Base-by-base conservation (phyloP, 2,888 invertebrate genomes). In the Hofmannophila pseudospretella region DNA sequence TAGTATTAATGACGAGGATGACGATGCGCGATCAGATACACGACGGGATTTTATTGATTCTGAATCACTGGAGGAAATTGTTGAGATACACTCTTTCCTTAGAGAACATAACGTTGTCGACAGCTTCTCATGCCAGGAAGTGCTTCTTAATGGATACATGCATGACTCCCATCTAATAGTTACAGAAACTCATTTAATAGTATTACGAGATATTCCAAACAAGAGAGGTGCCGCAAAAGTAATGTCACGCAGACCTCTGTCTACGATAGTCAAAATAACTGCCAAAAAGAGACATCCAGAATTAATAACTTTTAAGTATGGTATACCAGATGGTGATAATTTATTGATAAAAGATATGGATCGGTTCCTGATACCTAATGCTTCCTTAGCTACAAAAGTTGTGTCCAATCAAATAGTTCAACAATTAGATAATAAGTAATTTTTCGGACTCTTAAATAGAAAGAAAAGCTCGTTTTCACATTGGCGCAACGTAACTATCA, bases 241-340 rank as follows among this genome's bases (percentile, higher is more conserved):
- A 0, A 93, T 96, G 61, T 95, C 96, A 0, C 91, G 95, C 44
- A 90, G 98, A 37, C 95, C 96, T 0, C 86, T 99, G 36, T 93
- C 96, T 1, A 94, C 95, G 34, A 96, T 99, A 55, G 96, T 98
- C 5, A 97, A 96, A 87, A 99, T 99, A 44, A 99, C 99, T 1
- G 97, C 98, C 7, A 96, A 97, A 71, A 97, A 97, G 72, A 91
- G 94, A 38, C 94, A 96, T 70, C 98, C 98, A 0, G 97, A 99
- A 78, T 87, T 99, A 55, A 97, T 99, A 45, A 99, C 99, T 1
- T 98, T 99, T 74, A 97, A 97, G 72, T 98, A 98, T 71, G 97
- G 98, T 3, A 89, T 92, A 38, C 93, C 93, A 1, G 93, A 95
- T 66, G 95, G 94, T 32, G 94, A 94, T 57, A 90, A 91, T 28